These are phyloP conservation scores for Tiliqua scincoides DNA, from an alignment of 2,113 vertebrate species.

Conservation along the genomic window DNA sequence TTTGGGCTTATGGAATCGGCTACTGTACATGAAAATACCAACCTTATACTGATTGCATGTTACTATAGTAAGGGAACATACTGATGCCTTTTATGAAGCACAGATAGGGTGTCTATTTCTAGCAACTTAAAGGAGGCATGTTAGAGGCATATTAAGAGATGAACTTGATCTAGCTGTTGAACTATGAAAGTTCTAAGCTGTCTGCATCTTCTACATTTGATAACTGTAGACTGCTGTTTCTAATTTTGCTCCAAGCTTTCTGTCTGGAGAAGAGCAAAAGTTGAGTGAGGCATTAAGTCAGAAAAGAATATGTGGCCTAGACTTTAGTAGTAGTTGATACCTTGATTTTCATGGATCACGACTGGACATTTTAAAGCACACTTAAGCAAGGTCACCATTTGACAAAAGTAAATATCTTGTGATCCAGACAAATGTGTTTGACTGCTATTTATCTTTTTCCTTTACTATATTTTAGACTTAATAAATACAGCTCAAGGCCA, in stretches of 20 bases:
- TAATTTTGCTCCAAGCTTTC: not conserved
- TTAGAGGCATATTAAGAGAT: not conserved
- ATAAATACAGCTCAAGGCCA: not conserved
- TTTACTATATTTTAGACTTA: not conserved
- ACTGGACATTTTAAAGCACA: not conserved
- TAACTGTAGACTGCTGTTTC: accelerated
- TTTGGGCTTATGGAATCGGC: not conserved
- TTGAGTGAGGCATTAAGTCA: accelerated
- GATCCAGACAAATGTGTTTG: not conserved
- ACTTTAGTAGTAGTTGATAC: not conserved
- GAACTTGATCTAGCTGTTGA: not conserved
- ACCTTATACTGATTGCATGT: not conserved
- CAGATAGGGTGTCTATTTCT: not conserved
- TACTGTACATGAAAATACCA: not conserved
- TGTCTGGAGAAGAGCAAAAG: not conserved
- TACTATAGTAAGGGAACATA: not conserved
- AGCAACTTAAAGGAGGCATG: not conserved
- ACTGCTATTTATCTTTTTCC: not conserved
- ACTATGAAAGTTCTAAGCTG: not conserved
- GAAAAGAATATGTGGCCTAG: not conserved
- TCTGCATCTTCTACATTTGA: not conserved
- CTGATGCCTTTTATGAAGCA: not conserved
- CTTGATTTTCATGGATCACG: not conserved
- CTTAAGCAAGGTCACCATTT: not conserved
- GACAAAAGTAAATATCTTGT: not conserved